A percentile compares a stretch with the other conserved stretches of the same genome.
phyloP scores from a whole-genome alignment of 1,140 invertebrate genomes.

The Trichonephila inaurata region DNA sequence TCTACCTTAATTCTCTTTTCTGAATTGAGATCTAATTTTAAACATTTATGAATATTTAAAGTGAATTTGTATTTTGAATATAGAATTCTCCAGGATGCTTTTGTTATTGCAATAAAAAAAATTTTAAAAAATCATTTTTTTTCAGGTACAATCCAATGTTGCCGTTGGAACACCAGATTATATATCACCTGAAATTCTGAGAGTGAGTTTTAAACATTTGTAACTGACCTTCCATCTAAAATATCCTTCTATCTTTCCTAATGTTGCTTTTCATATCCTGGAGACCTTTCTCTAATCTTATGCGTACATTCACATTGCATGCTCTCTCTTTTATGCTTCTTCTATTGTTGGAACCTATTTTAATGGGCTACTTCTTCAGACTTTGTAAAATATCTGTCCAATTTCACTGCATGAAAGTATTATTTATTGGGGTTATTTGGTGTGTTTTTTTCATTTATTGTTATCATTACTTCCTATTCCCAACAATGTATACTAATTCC shows the following conservation, averaged over 20 bases:
- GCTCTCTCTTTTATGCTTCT: neutral
- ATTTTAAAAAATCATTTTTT: slow-evolving; percentile 35
- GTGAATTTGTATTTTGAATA: too few relatives aligned
- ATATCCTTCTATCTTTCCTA: slow-evolving; percentile 33
- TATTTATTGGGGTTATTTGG: slow-evolving; percentile 1
- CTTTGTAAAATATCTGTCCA: neutral
- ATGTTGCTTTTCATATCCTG: slow-evolving; percentile 30
- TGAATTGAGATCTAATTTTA: neutral
- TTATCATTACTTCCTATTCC: neutral
- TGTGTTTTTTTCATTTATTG: neutral
- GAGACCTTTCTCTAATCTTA: neutral
- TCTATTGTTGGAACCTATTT: slow-evolving; percentile 43
- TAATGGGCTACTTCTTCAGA: slow-evolving; percentile 49
- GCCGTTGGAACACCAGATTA: slow-evolving; percentile 99
- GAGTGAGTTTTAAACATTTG: slow-evolving; percentile 63
- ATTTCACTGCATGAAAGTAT: slow-evolving; percentile 26
- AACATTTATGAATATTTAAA: neutral
- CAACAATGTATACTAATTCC: neutral
- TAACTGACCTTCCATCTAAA: neutral
- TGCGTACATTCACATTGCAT: neutral
- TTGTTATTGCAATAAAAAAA: neutral
- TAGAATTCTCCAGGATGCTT: too few relatives aligned
- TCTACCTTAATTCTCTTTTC: neutral
- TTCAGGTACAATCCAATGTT: slow-evolving; percentile 93
- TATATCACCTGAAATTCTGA: slow-evolving; percentile 96